phyloP scores from a whole-genome alignment of 2,113 vertebrate species.

The Probosciger aterrimus region DNA sequence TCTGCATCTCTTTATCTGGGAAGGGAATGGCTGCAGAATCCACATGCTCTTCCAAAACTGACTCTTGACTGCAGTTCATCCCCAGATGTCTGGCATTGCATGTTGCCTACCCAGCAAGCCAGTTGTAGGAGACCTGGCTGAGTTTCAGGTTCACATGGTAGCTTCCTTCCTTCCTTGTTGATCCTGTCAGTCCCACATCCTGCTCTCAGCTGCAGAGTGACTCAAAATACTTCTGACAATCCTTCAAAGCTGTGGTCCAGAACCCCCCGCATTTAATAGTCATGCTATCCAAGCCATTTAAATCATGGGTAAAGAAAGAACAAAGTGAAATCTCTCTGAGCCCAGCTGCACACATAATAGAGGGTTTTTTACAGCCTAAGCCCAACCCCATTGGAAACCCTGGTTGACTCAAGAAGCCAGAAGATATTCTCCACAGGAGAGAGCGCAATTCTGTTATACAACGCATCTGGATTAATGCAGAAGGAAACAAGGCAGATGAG shows the following conservation, averaged over 20 bases:
- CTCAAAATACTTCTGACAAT: background rate
- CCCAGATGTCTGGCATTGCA: background rate
- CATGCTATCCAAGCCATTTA: background rate
- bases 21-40: background rate
- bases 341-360: constrained; percentile 21
- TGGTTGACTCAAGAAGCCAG: constrained; percentile 6
- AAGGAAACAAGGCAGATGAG: constrained; percentile 16
- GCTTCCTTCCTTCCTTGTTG: constrained; percentile 13
- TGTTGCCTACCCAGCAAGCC: background rate
- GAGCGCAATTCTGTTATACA: background rate
- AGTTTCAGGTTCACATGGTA: constrained; percentile 9
- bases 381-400: background rate
- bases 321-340: constrained; percentile 39
- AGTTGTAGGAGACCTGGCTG: constrained; percentile 3
- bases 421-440: constrained; percentile 21
- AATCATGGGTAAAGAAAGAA: constrained; percentile 34
- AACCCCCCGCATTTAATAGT: background rate
- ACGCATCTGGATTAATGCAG: constrained; percentile 16
- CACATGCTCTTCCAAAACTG: background rate
- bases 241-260: constrained; percentile 8
- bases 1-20: background rate
- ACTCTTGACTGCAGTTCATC: background rate
- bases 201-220: background rate
- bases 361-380: constrained; percentile 15
- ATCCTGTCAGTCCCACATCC: constrained; percentile 20